Evolutionary conservation across 2,113 vertebrate genomes (phyloP), one percentile per base, ranked within the genome.

Genomic region (Centropristis striata): DNA sequence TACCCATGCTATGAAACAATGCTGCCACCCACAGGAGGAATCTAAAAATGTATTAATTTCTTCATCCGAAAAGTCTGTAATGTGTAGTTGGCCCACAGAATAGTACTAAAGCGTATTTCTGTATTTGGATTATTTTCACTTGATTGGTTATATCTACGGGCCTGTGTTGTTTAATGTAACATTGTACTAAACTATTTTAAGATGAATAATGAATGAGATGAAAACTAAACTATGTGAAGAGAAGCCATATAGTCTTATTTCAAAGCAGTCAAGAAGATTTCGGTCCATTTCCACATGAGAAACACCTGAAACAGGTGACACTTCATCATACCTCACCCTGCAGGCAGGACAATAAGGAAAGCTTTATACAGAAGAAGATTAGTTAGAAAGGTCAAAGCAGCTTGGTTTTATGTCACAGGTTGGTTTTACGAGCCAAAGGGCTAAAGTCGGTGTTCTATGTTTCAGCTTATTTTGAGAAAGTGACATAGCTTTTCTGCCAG

Each of bases 21-120:
- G 71, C 86, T 82, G 82, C 86, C 86, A 36, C 60, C 86, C 53
- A 54, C 75, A 64, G 86, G 86, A 64, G 39, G 37, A 59, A 42
- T 2, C 27, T 1, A 8, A 25, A 25, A 73, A n/a, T 60, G 20
- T 0, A 12, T 23, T 0, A 1, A 37, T 57, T 8, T 32, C 8
- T 32, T 20, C 4, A 37, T 55, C 50, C 41, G n/a, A 68, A 13
- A 7, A 20, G 15, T 27, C 37, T 25, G 36, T 25, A 1, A 51
- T 12, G 32, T 23, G 4, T 8, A 18, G 13, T 44, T 12, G 20
- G 12, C 11, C 18, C 25, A 9, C 14, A 4, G 14, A 28, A 9
- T 32, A 15, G 47, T 10, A n/a, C 23, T 32, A 1, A 23, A 23
- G 20, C 18, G 32, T 36, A 4, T 46, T 70, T 36, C 18, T n/a